phyloP scores from a whole-genome alignment of 2,113 vertebrate genomes.

The Copsychus sechellarum region DNA sequence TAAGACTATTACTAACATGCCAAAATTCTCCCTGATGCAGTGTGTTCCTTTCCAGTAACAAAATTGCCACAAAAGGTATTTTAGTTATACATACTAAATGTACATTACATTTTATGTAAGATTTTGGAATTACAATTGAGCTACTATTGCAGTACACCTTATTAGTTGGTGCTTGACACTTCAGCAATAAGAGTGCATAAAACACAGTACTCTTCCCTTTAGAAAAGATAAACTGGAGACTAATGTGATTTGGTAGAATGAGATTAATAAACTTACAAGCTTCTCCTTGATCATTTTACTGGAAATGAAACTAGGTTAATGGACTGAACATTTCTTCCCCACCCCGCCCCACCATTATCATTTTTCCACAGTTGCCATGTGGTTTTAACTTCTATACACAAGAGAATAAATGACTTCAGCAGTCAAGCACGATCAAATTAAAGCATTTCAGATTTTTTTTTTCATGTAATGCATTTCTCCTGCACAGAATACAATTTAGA shows the following conservation, averaged over 20 bases:
- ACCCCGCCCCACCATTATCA: fast-evolving
- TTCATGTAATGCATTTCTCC: neutral
- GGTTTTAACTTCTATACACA: neutral
- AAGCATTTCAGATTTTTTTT: neutral
- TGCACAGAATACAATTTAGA: neutral
- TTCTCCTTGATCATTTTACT: neutral
- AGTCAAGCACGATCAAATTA: neutral
- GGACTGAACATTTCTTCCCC: neutral
- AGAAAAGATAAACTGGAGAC: neutral
- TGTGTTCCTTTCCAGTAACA: neutral
- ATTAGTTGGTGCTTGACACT: neutral
- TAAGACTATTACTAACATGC: neutral
- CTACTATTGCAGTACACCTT: neutral
- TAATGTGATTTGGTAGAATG: neutral
- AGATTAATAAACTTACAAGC: neutral
- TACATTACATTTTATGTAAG: neutral
- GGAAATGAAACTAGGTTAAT: neutral
- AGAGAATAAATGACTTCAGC: neutral
- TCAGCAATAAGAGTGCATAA: neutral
- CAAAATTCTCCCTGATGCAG: neutral
- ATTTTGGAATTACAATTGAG: neutral
- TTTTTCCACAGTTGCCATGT: neutral
- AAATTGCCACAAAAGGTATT: neutral
- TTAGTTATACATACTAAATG: neutral
- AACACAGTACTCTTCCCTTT: neutral